Conservation (phyloP, 2,797 vertebrate species). For the Characodon lateralis region DNA sequence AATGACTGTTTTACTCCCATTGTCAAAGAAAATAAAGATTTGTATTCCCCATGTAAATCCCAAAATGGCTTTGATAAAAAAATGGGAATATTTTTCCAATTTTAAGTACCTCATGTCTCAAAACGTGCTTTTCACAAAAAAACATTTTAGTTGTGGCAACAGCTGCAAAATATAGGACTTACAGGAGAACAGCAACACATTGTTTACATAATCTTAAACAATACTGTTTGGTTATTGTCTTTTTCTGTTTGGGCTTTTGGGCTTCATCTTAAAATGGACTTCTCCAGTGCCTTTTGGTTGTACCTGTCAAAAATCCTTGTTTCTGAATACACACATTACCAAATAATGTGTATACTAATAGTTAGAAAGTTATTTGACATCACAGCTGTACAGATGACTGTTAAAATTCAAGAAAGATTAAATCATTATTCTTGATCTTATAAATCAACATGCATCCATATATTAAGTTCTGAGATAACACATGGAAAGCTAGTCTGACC, state of each 20-base stretch:
- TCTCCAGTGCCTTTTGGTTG: not conserved
- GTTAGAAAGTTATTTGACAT: not conserved
- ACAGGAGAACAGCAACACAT: not conserved
- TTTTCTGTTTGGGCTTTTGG: not conserved
- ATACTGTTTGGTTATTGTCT: not conserved
- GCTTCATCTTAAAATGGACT: not conserved
- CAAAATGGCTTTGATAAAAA: constrained; percentile 18
- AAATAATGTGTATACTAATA: not conserved
- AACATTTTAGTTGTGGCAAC: constrained; percentile 1
- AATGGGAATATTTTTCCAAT: constrained; percentile 22
- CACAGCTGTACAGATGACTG: not conserved
- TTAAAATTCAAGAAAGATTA: too few species aligned
- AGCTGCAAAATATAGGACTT: not conserved
- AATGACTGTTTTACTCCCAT: constrained; percentile 58
- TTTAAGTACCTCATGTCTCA: constrained; percentile 30
- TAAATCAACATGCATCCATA: not conserved
- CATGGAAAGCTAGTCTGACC: not conserved
- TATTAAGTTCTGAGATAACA: not conserved
- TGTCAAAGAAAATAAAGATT: constrained; percentile 54
- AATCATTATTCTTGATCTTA: not conserved
- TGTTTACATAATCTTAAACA: not conserved
- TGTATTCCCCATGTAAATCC: constrained; percentile 48
- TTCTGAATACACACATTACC: not conserved
- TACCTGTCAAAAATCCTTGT: not conserved
- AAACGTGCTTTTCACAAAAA: constrained; percentile 28